Base-by-base conservation (phyloP, 2,888 invertebrate genomes). In the Thereva unica region DNA sequence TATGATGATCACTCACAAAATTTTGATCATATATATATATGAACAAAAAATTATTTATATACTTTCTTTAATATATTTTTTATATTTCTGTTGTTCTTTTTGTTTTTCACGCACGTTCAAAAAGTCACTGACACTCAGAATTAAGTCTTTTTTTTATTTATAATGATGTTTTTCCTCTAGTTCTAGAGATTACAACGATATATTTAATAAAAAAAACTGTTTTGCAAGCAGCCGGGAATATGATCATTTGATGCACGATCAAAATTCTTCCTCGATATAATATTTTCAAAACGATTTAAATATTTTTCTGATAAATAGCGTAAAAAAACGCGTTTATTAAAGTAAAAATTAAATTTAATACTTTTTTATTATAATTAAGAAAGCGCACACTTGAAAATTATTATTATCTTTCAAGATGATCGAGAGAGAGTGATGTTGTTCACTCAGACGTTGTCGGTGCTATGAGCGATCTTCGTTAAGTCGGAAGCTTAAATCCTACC, bases 381-480 rank as follows among this genome's bases (percentile, higher is more conserved):
- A 53, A 41, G 38, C 42, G 37, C 64, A 64, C 64, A 53, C 9
- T 9, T 7, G 35, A 34, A 59, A 53, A 35, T 37, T 44, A 42
- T 37, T 44, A 42, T 52, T 54, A 65, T 57, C 37, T 47, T 44
- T 65, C 67, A 6, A 44, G 45, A 37, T 57, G 45, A 47, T 44
- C 37, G 54, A 59, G 23, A 59, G 23, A 53, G 56, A 66, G 50
- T 71, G 75, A 75, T 78, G 76, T 78, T 74, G 71, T 74, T 77
- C 76, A 73, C 74, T 76, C 77, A 78, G 80, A 75, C 75, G 78
- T 76, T 78, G 78, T 76, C 76, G 80, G 77, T 78, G 76, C 76
- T 79, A 77, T 80, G 80, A 79, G 75, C 75, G 76, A 77, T 78
- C 75, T 77, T 76, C 76, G 74, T 75, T 72, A 74, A 75, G 76